Evolutionary conservation across 2,113 vertebrate species (phyloP), one percentile per base, ranked within the genome.

Genomic region (Silurus glanis): DNA sequence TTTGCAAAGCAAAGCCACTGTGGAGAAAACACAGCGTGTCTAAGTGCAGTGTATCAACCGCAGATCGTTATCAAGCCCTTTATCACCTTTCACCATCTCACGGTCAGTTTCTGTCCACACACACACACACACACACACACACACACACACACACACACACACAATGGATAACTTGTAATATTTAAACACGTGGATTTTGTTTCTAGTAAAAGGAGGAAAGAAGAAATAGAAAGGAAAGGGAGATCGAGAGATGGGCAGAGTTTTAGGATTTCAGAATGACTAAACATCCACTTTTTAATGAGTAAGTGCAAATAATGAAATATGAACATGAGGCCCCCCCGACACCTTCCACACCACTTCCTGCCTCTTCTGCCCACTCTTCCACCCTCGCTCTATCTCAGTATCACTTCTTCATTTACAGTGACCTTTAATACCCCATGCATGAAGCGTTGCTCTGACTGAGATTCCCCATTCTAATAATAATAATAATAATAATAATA

Each of bases 1-100:
- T 89, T 89, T 89, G 88, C 85, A 89, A 89, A 81, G 71, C 85
- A 89, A 89, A 89, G 79, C 14, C 9, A 12, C 45, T 55, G 49
- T 74, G 79, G 85, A 64, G 88, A 83, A 89, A 89, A 84, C 80
- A 21, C 25, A 78, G 53, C 58, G 9, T 13, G 14, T 67, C 9
- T 83, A 28, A 47, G 45, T 49, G 49, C 58, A 82, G 23, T 6
- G 25, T 16, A 19, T 51, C 2, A 10, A 66, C 85, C 82, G 9
- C 67, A 86, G 78, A 82, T 67, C 6, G 1, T 71, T 82, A 78
- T 82, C 78, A 25, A 3, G 6, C 4, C 9, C 21, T 55, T 82
- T 89, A 87, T 89, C 85, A 53, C 8, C 37, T 47, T 23, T 14
- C 47, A 78, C 59, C 71, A 82, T 61, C 56, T 62, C 19, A 6